Evolutionary conservation across 2,888 invertebrate species (phyloP).

Genomic region (Pseudoips prasinana): DNA sequence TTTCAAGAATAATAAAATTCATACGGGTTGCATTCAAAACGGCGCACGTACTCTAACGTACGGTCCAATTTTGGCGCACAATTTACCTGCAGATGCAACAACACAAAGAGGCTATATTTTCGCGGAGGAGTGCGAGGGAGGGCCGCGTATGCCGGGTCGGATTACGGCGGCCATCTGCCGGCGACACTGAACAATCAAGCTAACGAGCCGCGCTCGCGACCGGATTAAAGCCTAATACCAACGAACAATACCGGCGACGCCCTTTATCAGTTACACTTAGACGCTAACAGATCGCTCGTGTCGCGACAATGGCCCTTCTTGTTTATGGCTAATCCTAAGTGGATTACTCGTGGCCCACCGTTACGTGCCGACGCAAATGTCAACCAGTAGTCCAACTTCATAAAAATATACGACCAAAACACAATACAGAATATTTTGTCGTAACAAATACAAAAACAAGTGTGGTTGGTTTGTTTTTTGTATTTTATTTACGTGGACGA

Average conservation of each 20-base stretch:
- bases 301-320: slow-evolving; percentile 71
- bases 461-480: too few relatives aligned
- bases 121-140: slow-evolving; percentile 33
- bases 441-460: too few relatives aligned
- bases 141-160: slow-evolving; percentile 54
- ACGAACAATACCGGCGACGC: slow-evolving; percentile 72
- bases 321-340: slow-evolving; percentile 78
- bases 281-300: slow-evolving; percentile 75
- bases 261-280: slow-evolving; percentile 69
- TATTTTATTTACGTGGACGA: too few relatives aligned
- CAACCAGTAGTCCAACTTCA: slow-evolving; percentile 27
- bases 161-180: slow-evolving; percentile 78
- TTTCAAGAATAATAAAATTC: slow-evolving; percentile 71
- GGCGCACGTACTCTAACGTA: slow-evolving; percentile 63
- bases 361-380: slow-evolving; percentile 36
- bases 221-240: slow-evolving; percentile 77
- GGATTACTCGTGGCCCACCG: slow-evolving; percentile 62
- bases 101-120: slow-evolving; percentile 71
- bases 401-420: too few relatives aligned
- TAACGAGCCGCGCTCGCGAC: slow-evolving; percentile 76
- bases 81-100: slow-evolving; percentile 81
- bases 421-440: too few relatives aligned
- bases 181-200: slow-evolving; percentile 75
- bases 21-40: slow-evolving; percentile 66
- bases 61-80: slow-evolving; percentile 74